These are phyloP conservation scores for Drosophila repletoides DNA, from an alignment of 1,140 invertebrate genomes.

Conservation along the genomic window DNA sequence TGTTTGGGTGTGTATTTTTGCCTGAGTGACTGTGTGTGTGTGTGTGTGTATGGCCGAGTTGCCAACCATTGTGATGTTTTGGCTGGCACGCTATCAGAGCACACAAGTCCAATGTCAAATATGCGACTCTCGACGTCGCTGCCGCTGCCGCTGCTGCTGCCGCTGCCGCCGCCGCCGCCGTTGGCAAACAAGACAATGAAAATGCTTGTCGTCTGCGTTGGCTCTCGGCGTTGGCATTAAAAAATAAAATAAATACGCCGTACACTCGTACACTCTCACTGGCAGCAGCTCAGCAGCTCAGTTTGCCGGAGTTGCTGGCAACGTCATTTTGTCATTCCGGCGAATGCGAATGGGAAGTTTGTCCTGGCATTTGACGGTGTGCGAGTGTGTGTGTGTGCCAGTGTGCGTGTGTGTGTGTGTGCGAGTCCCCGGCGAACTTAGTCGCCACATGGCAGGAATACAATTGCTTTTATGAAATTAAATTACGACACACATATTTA, in stretches of 20 bases:
- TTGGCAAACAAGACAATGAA: conserved; percentile 78
- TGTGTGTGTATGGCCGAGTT: conserved; percentile 41
- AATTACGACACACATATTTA: conserved; percentile 66
- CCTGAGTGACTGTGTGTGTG: conserved; percentile 3
- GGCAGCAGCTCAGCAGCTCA: conserved; percentile 17
- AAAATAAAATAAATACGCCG: conserved; percentile 63
- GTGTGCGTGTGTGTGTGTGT: too few relatives aligned
- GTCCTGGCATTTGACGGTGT: conserved; percentile 25
- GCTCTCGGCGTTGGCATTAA: conserved; percentile 56
- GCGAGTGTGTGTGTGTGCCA: too few relatives aligned
- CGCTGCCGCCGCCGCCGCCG: conserved; percentile 21
- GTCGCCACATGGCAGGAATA: conserved; percentile 50
- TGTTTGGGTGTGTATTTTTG: not conserved
- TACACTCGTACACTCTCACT: conserved; percentile 30
- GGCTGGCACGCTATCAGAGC: conserved; percentile 66
- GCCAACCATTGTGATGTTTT: conserved; percentile 74
- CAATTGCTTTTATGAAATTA: conserved; percentile 79
- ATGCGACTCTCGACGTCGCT: conserved; percentile 56
- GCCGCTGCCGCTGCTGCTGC: not conserved
- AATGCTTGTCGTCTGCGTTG: conserved; percentile 61
- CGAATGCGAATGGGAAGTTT: conserved; percentile 42
- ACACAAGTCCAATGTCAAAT: conserved; percentile 78
- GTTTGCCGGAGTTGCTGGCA: conserved; percentile 31
- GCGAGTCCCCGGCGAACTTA: conserved; percentile 28
- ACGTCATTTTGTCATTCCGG: conserved; percentile 67